These are phyloP conservation scores for Folsomia manolachei DNA, from an alignment of 2,888 invertebrate genomes.

Conservation along the genomic window DNA sequence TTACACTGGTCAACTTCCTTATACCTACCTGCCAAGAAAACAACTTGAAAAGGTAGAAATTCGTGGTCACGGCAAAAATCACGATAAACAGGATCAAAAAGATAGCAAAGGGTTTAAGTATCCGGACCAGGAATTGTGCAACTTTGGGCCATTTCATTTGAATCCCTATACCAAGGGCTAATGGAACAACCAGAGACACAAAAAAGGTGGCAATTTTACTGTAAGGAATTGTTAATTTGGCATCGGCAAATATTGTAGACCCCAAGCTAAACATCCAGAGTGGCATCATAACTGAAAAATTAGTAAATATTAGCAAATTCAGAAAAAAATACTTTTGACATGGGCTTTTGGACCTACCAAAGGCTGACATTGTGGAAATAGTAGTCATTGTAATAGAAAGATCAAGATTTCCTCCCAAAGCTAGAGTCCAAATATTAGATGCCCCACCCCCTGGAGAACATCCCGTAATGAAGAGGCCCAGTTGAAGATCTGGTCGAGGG, in stretches of 20 bases:
- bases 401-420: constrained; percentile 87
- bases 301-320: constrained; percentile 30
- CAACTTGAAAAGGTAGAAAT: constrained; percentile 80
- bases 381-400: constrained; percentile 94
- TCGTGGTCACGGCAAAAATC: constrained; percentile 81
- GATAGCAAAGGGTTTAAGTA: constrained; percentile 80
- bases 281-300: constrained; percentile 72
- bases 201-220: constrained; percentile 71
- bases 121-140: constrained; percentile 68
- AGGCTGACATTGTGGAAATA: constrained; percentile 79
- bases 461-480: constrained; percentile 86
- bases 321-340: constrained; percentile 5
- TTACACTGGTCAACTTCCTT: not conserved
- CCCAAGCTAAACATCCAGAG: constrained; percentile 88
- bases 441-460: constrained; percentile 92
- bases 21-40: constrained; percentile 78
- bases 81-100: constrained; percentile 78
- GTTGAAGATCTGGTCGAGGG: constrained; percentile 64
- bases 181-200: constrained; percentile 71
- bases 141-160: constrained; percentile 68
- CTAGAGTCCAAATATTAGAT: constrained; percentile 92
- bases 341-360: constrained; percentile 61
- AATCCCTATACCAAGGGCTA: constrained; percentile 66
- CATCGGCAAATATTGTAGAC: constrained; percentile 67
- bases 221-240: constrained; percentile 74